These are phyloP conservation scores for Karalla daura DNA, from an alignment of 2,797 vertebrate species.

Conservation along the genomic window DNA sequence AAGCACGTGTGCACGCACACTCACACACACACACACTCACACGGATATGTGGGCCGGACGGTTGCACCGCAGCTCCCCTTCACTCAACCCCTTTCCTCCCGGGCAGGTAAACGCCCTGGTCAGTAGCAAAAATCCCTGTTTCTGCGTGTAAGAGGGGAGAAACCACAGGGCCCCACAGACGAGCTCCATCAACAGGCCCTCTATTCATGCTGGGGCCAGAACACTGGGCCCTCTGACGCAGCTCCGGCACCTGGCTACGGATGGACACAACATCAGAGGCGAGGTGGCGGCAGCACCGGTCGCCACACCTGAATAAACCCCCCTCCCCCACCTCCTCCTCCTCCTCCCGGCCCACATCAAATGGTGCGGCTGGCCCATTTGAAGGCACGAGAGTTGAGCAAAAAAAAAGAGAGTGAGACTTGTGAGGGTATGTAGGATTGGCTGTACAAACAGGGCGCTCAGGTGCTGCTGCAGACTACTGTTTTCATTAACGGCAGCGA, in stretches of 20 bases:
- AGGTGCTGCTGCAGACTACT: conserved; percentile 67
- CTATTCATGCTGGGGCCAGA: conserved; percentile 64
- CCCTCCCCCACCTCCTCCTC: conserved; percentile 36
- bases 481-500: conserved; percentile 69
- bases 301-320: conserved; percentile 80
- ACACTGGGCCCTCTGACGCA: conserved; percentile 73
- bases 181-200: conserved; percentile 74
- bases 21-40: conserved; percentile 23
- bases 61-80: conserved; percentile 35
- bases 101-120: conserved; percentile 62
- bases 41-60: conserved; percentile 11
- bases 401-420: conserved; percentile 15
- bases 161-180: conserved; percentile 73
- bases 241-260: conserved; percentile 72
- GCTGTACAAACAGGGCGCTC: conserved; percentile 72
- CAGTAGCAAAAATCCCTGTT: conserved; percentile 22
- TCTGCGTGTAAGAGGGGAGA: conserved; percentile 62
- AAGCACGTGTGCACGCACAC: not conserved
- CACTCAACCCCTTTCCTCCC: conserved; percentile 24
- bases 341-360: conserved; percentile 67
- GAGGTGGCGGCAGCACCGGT: conserved; percentile 57
- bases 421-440: conserved; percentile 41
- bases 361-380: conserved; percentile 50
- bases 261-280: conserved; percentile 72
- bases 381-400: conserved; percentile 44